Conservation (phyloP, 1,140 invertebrate genomes). For the Trichonephila clavata region DNA sequence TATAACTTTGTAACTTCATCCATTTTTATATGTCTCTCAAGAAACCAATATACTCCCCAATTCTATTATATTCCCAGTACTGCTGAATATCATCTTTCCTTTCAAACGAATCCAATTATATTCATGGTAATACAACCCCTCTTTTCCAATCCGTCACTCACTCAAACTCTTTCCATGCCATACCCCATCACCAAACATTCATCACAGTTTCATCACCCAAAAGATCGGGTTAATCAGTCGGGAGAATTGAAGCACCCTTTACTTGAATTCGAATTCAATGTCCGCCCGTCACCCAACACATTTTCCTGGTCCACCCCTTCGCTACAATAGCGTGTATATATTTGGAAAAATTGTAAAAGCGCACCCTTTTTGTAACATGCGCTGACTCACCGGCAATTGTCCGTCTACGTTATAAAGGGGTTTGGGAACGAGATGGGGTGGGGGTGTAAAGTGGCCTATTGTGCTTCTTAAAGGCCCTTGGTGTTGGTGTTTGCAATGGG, state of each 20-base stretch:
- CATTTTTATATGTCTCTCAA: no score
- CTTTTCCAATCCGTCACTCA: background rate
- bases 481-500: background rate
- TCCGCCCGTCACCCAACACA: conserved; percentile 1
- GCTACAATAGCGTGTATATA: background rate
- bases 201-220: conserved; percentile 43
- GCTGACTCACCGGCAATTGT: conserved; percentile 55
- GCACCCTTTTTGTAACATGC: conserved; percentile 38
- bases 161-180: conserved; percentile 40
- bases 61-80: background rate
- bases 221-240: conserved; percentile 67
- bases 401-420: conserved; percentile 36
- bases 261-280: conserved; percentile 38
- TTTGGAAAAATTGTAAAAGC: conserved; percentile 50
- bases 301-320: background rate
- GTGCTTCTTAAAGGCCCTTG: conserved; percentile 38
- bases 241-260: conserved; percentile 52
- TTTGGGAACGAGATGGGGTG: background rate
- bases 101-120: conserved; percentile 33
- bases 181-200: conserved; percentile 56
- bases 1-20: no score
- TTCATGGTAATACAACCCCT: background rate
- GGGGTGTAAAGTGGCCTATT: conserved; percentile 47
- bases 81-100: background rate
- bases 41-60: no score